These are phyloP conservation scores for Drosophila histrio DNA, from an alignment of 2,888 invertebrate genomes.

Conservation along the genomic window DNA sequence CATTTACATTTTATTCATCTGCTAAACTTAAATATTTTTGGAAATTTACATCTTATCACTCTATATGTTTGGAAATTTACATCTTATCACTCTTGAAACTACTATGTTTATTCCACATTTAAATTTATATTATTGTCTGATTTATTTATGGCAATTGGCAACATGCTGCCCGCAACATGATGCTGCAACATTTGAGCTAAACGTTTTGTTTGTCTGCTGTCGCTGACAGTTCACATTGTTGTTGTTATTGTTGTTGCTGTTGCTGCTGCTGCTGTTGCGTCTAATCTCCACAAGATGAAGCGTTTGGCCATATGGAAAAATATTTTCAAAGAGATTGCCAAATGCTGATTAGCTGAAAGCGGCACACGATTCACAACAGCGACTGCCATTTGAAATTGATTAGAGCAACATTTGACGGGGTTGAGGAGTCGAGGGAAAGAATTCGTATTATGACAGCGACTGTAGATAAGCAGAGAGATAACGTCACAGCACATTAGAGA, in stretches of 20 bases:
- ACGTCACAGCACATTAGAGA: conserved; percentile 55
- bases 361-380: conserved; percentile 60
- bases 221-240: conserved; percentile 43
- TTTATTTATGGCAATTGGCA: background rate
- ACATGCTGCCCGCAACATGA: conserved; percentile 33
- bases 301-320: conserved; percentile 73
- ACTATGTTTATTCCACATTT: too few relatives aligned
- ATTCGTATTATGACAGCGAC: conserved; percentile 53
- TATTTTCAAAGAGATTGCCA: conserved; percentile 76
- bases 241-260: conserved; percentile 6
- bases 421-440: conserved; percentile 1
- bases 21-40: too few relatives aligned
- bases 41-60: too few relatives aligned
- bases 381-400: conserved; percentile 75
- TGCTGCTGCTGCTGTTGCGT: conserved; percentile 19
- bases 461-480: conserved; percentile 61
- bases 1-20: too few relatives aligned
- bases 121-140: too few relatives aligned
- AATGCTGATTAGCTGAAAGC: conserved; percentile 66
- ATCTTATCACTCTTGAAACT: too few relatives aligned
- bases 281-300: conserved; percentile 63
- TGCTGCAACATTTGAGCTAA: conserved; percentile 47
- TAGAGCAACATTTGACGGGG: conserved; percentile 41
- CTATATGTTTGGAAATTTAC: too few relatives aligned
- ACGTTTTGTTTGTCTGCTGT: conserved; percentile 17